Conservation (phyloP, 2,888 invertebrate genomes). For the Mesorhabditis spiculigera region DNA sequence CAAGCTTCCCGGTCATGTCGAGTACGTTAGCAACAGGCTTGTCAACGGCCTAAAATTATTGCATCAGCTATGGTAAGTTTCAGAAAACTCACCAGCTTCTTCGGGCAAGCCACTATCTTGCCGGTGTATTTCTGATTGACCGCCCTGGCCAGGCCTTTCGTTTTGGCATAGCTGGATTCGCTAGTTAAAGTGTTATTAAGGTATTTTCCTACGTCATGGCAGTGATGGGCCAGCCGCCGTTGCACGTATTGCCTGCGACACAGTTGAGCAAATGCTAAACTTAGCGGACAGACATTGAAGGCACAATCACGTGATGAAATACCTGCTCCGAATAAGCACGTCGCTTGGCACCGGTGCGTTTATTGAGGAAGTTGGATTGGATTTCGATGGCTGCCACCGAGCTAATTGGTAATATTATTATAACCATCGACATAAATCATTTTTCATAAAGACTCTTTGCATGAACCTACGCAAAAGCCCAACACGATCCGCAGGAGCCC, state of each 20-base stretch:
- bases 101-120: neutral
- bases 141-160: neutral
- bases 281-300: neutral
- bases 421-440: too few species aligned
- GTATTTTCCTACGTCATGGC: neutral
- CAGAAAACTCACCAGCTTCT: neutral
- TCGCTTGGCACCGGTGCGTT: neutral
- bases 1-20: neutral
- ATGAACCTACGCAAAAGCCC: too few species aligned
- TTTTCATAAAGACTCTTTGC: too few species aligned
- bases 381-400: neutral
- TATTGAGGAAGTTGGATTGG: neutral
- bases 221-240: neutral
- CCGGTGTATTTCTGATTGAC: constrained; percentile 1
- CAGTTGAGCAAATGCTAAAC: neutral
- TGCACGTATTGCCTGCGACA: neutral
- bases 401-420: neutral
- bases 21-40: neutral
- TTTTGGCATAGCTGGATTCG: neutral
- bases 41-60: neutral
- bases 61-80: neutral
- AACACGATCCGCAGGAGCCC: too few species aligned
- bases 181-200: neutral
- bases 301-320: neutral
- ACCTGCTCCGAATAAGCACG: neutral